Base-by-base conservation (phyloP, 2,797 vertebrate species). In the Cephalopachus bancanus region DNA sequence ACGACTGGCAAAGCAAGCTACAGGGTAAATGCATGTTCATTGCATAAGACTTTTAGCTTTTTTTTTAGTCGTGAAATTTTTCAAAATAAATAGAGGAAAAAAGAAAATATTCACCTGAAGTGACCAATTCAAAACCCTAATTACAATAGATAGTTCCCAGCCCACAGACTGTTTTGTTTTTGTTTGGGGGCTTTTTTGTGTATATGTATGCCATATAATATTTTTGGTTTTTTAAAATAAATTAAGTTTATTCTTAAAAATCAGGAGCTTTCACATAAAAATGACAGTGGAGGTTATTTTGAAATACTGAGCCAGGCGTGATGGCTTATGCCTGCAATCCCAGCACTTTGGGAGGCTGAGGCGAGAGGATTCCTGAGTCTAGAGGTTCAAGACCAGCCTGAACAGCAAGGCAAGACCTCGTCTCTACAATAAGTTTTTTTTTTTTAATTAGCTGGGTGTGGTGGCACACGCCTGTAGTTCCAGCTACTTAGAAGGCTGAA, bases 221-320 rank as follows among this genome's bases (percentile, higher is more conserved):
- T 19, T 76, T 87, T 33, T 26, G 11, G 22, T 20, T 92, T 74
- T 90, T 90, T 44, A 49, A 71, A 71, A 76, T 51, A 53, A 83
- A 84, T 17, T 59, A 65, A 15, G 44, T 87, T 67, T 37, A 72
- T 83, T 49, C 83, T 91, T 67, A 83, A 57, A 92, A 90, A 64
- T 8, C 26, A 83, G 28, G 20, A 93, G 24, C 20, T 53, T 95
- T 67, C 53, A 71, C 55, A 89, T 57, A 74, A 76, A 83, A 55
- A 55, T 85, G 64, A 37, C 26, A 74, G n/a, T 65, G 15, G 51
- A 28, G 26, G 16, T 59, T 55, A 86, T 92, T 83, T 76, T 72
- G 57, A 94, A 96, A 60, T 53, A 37, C 37, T 37, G 37, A 37
- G 37, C 37, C 37, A 37, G 37, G 37, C 37, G 37, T 37, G 37